phyloP scores from a whole-genome alignment of 2,113 vertebrate genomes.

The Elachura formosa region DNA sequence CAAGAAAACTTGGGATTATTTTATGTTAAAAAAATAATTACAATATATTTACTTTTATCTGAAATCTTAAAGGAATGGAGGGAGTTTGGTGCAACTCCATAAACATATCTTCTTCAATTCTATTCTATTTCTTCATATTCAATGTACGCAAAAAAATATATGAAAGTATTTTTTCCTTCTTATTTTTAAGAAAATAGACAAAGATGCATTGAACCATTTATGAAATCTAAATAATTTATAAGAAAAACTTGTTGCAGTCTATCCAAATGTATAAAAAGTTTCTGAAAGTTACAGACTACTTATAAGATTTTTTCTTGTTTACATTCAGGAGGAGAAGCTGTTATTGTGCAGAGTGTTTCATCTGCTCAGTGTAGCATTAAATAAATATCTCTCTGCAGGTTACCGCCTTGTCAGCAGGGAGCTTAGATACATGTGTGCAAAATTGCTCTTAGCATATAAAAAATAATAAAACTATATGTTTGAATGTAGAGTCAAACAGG shows the following conservation, averaged over 20 bases:
- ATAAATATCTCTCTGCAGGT: conserved; percentile 43
- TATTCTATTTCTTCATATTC: neutral
- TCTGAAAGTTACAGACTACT: neutral
- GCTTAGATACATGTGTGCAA: neutral
- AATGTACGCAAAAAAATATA: neutral
- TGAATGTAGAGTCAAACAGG: neutral
- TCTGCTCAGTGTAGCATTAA: conserved; percentile 57
- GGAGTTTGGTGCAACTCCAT: neutral
- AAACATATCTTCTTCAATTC: neutral
- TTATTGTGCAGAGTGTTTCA: conserved; percentile 13
- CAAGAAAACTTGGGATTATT: neutral
- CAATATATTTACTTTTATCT: neutral
- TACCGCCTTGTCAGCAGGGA: neutral
- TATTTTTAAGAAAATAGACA: neutral
- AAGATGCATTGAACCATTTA: neutral
- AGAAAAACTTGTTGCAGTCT: neutral
- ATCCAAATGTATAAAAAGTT: neutral
- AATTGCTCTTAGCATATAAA: neutral
- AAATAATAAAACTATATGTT: neutral
- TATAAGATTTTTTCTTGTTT: conserved; percentile 16
- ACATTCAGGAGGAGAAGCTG: neutral
- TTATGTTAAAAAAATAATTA: neutral
- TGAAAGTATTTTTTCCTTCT: neutral
- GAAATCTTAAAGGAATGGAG: neutral
- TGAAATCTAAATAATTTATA: neutral